A percentile compares a stretch with the other conserved stretches of the same genome.
These are phyloP conservation scores for Drosophila buzzatii DNA, from an alignment of 2,888 invertebrate genomes.

Conservation along the genomic window DNA sequence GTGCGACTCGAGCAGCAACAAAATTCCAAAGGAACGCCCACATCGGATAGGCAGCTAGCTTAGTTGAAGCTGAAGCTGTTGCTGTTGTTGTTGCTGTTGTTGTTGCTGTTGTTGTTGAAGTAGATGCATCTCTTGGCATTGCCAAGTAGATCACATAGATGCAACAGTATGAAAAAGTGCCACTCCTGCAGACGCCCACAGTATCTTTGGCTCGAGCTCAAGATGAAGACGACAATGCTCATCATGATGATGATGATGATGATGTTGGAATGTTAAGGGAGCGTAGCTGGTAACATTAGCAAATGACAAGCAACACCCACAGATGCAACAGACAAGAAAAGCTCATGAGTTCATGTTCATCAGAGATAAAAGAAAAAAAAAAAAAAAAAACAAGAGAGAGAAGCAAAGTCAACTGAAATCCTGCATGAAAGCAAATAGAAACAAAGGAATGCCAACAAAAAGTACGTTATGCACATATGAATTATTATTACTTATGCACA, in stretches of 20 bases:
- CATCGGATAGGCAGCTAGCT: conserved; percentile 44
- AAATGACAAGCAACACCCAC: conserved; percentile 55
- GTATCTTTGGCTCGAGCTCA: conserved; percentile 14
- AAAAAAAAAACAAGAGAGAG: not conserved
- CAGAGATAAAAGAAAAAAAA: conserved; percentile 4
- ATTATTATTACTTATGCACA: conserved; percentile 17
- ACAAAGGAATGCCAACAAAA: conserved; percentile 3
- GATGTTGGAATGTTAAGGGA: conserved; percentile 26
- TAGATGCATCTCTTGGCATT: conserved; percentile 51
- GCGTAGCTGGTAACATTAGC: conserved; percentile 33
- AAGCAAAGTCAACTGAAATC: conserved; percentile 3
- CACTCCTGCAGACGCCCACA: conserved; percentile 59
- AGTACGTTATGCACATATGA: conserved; percentile 1
- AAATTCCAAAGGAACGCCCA: conserved; percentile 55
- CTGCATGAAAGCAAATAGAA: not conserved
- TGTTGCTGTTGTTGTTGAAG: conserved; percentile 22
- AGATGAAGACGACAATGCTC: conserved; percentile 16
- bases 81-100: conserved; percentile 12
- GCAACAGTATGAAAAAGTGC: conserved; percentile 29
- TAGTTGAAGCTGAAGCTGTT: conserved; percentile 37
- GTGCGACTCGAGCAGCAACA: conserved; percentile 18
- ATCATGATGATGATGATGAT: conserved; percentile 17
- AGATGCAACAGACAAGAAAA: conserved; percentile 39
- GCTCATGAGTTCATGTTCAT: conserved; percentile 35
- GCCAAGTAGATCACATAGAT: conserved; percentile 72